phyloP scores from a whole-genome alignment of 1,140 invertebrate species.

The Nasonia vitripennis region DNA sequence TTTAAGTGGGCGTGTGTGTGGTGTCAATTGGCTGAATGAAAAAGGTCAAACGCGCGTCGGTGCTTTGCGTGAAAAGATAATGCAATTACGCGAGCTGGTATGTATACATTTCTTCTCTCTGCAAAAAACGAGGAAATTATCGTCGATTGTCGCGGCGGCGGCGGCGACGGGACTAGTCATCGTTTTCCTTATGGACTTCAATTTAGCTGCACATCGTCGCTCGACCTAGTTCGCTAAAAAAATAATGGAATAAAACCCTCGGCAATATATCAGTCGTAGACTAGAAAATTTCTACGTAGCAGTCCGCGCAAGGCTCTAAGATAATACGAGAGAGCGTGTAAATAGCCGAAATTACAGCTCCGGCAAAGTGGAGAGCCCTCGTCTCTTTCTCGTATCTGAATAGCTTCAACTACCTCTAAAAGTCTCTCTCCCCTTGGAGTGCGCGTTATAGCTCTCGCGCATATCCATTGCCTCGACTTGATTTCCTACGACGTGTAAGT shows the following conservation, averaged over 20 bases:
- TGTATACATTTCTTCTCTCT: neutral
- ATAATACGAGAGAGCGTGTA: neutral
- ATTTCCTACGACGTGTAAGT: conserved; percentile 3
- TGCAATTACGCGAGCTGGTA: conserved; percentile 58
- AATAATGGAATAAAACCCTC: too few species aligned
- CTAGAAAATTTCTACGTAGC: too few species aligned
- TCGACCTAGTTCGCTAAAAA: too few species aligned
- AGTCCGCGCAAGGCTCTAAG: too few species aligned
- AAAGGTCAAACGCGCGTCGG: conserved; percentile 66
- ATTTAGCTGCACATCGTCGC: too few species aligned
- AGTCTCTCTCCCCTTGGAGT: neutral
- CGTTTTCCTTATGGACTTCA: neutral
- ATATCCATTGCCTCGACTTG: conserved; percentile 23
- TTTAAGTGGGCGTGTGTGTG: conserved; percentile 53
- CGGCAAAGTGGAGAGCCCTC: neutral
- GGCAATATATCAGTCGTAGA: too few species aligned
- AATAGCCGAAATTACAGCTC: conserved; percentile 36
- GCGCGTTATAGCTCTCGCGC: neutral
- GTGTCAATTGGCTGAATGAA: conserved; percentile 70
- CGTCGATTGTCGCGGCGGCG: neutral
- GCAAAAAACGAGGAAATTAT: conserved; percentile 24
- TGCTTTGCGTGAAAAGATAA: conserved; percentile 59
- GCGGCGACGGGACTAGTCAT: neutral
- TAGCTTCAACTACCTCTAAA: neutral
- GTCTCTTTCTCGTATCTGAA: conserved; percentile 1